A percentile compares a stretch with the other conserved stretches of the same genome.
phyloP scores from a whole-genome alignment of 2,113 vertebrate genomes.

The Pachypanchax playfairii region DNA sequence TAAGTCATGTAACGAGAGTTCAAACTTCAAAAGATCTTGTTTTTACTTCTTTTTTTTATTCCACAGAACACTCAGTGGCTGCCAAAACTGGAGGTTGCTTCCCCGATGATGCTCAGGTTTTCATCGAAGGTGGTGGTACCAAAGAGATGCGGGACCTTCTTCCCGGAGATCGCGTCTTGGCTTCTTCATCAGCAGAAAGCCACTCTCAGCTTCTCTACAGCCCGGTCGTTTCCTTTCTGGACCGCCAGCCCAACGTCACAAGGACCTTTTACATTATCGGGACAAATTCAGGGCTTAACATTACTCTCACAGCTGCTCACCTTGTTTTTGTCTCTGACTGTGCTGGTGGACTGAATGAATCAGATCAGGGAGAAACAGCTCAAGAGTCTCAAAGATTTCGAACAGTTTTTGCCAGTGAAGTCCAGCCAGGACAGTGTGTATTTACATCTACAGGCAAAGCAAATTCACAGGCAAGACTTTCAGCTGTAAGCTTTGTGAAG shows the following conservation, averaged over 20 bases:
- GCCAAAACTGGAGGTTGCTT: constrained; percentile 98
- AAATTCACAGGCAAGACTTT: constrained; percentile 64
- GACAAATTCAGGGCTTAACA: constrained; percentile 81
- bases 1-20: neutral
- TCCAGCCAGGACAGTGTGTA: constrained; percentile 88
- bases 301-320: constrained; percentile 90
- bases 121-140: constrained; percentile 80
- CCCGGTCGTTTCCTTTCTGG: constrained; percentile 91
- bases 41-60: constrained; percentile 25
- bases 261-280: constrained; percentile 87
- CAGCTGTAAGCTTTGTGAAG: constrained; percentile 78
- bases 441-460: constrained; percentile 60
- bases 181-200: constrained; percentile 83
- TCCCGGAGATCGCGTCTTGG: constrained; percentile 89
- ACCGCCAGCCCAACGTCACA: constrained; percentile 79
- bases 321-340: constrained; percentile 86
- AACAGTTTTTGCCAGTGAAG: constrained; percentile 88
- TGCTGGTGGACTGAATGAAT: constrained; percentile 64
- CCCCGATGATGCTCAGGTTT: constrained; percentile 84
- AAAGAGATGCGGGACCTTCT: constrained; percentile 84
- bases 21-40: neutral
- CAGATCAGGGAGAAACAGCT: constrained; percentile 1
- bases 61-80: constrained; percentile 93
- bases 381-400: neutral
- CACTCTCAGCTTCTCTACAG: constrained; percentile 85